Base-by-base conservation (phyloP, 2,888 invertebrate genomes). In the Tanytarsus gracilentus region DNA sequence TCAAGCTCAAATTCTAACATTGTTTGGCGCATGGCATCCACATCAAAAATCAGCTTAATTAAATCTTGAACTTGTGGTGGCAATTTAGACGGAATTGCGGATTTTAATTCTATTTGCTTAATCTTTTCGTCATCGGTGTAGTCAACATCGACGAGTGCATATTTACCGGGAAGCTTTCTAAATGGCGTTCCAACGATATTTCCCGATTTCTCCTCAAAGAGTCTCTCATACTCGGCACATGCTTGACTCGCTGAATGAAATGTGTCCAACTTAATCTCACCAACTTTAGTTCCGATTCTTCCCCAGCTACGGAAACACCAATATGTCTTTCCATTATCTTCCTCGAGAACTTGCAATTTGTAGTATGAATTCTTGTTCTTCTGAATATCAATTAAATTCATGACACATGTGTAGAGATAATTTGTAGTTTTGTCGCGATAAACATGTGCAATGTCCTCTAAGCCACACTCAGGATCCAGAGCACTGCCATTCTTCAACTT, bases 1-100 rank as follows among this genome's bases (percentile, higher is more conserved):
- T 99, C 98, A 65, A 99, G 77, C 78, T 99, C 95, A 74, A 95
- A 97, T 70, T 97, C 95, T 69, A 89, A 72, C 82, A 99, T 84
- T 0, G 91, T 86, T 70, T 84, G 84, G 70, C 94, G 94, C 97
- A 99, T 98, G 6, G 79, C 77, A 62, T 89, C 81, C 0, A 96
- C 81, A 71, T 99, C 92, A 73, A 99, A 99, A 62, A 99, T 87
- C 65, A 88, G 78, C 62, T 81, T 79, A 18, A 99, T 79, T 3
- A 99, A 76, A 62, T 86, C 81, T 71, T 97, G 94, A 1, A 99
- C 83, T 0, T 87, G 78, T 67, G 78, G 72, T 0, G 83, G 77
- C 11, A 99, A 76, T 51, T 83, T 83, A 16, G 91, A 93, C 50
- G 77, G 69, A 21, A 69, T 64, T 0, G 68, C 71, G 1, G 64